Percentiles rank a stretch among this genome's conserved stretches.
phyloP scores from a whole-genome alignment of 2,888 invertebrate species.

The Eupithecia subfuscata region DNA sequence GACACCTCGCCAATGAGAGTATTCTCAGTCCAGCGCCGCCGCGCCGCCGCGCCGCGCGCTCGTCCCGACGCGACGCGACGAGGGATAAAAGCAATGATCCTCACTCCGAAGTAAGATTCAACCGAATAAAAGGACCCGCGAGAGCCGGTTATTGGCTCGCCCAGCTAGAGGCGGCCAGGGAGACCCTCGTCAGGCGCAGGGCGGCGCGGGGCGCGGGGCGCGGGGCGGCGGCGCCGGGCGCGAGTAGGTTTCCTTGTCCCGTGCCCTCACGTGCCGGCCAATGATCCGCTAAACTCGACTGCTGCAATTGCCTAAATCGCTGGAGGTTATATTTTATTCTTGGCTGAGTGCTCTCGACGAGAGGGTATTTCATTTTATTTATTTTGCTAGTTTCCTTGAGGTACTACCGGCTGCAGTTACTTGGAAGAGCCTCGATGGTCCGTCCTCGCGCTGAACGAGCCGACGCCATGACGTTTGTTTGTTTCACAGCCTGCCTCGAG shows the following conservation, averaged over 20 bases:
- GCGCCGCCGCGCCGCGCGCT: too few species aligned
- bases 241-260: conserved; percentile 5
- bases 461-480: too few species aligned
- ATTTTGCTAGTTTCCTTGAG: neutral
- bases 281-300: neutral
- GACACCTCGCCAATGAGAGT: neutral
- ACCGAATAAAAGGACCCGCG: neutral
- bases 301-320: conserved; percentile 2
- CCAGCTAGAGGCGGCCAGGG: neutral
- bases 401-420: neutral
- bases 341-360: neutral
- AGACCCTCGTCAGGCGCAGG: neutral
- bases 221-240: neutral
- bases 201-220: neutral
- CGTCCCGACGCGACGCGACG: too few species aligned
- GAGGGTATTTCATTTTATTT: neutral
- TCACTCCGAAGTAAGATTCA: neutral
- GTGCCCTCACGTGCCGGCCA: conserved; percentile 1
- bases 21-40: neutral
- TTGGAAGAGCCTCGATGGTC: neutral
- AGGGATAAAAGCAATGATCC: neutral
- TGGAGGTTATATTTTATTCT: conserved; percentile 8
- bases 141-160: neutral
- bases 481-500: too few species aligned
- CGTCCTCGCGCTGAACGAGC: neutral